phyloP scores from a whole-genome alignment of 2,888 invertebrate genomes.

The Acanthoscelides obtectus region DNA sequence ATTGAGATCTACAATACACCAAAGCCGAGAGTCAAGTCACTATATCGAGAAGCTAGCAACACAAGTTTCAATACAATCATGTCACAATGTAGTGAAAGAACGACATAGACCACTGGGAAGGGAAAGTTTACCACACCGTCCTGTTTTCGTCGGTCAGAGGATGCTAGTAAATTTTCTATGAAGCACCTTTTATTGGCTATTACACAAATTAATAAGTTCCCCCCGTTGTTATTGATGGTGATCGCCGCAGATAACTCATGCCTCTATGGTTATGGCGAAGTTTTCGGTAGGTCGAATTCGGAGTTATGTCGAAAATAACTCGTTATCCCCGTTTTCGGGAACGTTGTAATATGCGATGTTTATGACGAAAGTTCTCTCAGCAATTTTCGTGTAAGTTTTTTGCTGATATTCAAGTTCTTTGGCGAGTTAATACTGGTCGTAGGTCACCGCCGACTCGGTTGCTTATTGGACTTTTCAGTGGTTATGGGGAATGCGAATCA shows the following conservation, averaged over 20 bases:
- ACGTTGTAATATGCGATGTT: background rate
- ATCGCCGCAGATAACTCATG: background rate
- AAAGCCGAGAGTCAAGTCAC: too few species aligned
- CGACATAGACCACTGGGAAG: background rate
- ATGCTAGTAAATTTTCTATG: background rate
- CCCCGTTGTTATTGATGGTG: background rate
- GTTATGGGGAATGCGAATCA: background rate
- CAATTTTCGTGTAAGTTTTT: background rate
- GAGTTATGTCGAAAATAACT: background rate
- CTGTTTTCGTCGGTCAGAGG: background rate
- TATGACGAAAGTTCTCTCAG: background rate
- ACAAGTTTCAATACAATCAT: background rate
- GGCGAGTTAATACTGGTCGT: background rate
- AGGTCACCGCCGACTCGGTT: background rate
- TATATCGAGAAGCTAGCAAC: too few species aligned
- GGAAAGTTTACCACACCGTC: background rate
- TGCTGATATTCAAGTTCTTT: background rate
- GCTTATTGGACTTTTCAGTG: background rate
- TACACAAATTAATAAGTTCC: background rate
- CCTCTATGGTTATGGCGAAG: background rate
- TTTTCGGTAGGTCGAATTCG: background rate
- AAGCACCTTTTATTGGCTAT: background rate
- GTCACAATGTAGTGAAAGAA: background rate
- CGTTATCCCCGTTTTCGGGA: background rate
- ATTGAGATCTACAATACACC: too few species aligned